These are phyloP conservation scores for Acipenser transmontanus DNA, from an alignment of 2,797 vertebrate species.

Conservation along the genomic window DNA sequence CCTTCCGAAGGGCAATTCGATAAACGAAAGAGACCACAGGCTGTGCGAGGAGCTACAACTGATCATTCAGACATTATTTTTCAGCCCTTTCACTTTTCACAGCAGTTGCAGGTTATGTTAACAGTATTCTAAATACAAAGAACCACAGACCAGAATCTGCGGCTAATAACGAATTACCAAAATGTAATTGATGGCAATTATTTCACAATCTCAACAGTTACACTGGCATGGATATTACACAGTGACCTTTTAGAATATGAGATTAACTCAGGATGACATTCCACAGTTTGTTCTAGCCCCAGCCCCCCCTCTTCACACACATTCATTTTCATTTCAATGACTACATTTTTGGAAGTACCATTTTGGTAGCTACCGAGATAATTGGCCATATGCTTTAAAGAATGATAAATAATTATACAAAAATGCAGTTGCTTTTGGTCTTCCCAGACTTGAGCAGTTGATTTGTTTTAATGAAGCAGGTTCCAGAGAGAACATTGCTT, in stretches of 20 bases:
- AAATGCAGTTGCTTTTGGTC: background rate
- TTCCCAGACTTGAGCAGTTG: background rate
- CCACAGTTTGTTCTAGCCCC: background rate
- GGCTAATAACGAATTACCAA: background rate
- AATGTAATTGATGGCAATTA: slow-evolving; percentile 1
- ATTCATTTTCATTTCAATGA: background rate
- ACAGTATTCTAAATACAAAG: background rate
- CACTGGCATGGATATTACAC: background rate
- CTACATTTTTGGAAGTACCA: too few relatives aligned
- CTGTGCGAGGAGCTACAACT: too few relatives aligned
- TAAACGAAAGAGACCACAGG: too few relatives aligned
- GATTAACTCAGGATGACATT: background rate
- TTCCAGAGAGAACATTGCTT: background rate
- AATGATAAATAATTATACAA: background rate
- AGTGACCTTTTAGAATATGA: background rate
- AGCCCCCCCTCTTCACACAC: background rate
- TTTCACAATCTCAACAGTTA: background rate
- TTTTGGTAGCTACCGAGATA: background rate
- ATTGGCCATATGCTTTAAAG: background rate
- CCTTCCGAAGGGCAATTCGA: too few relatives aligned
- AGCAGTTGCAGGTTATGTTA: too few relatives aligned
- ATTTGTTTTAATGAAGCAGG: background rate
- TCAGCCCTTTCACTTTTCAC: too few relatives aligned
- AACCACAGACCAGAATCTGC: background rate
- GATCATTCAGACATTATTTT: too few relatives aligned